Conservation (phyloP, 2,888 invertebrate genomes). For the Formica aserva region DNA sequence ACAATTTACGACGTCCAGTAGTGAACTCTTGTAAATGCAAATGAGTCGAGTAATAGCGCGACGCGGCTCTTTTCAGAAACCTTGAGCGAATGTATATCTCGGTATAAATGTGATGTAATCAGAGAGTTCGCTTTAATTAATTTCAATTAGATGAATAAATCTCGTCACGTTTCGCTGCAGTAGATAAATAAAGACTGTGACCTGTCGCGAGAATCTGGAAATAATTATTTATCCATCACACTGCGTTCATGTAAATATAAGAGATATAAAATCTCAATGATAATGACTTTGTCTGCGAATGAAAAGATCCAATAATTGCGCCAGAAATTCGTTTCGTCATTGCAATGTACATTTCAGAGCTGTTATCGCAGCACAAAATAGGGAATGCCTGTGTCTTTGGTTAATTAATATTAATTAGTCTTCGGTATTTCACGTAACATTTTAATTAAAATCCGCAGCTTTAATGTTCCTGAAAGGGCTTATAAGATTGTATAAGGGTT, state of each 20-base stretch:
- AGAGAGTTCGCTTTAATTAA: slow-evolving; percentile 36
- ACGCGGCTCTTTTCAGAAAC: neutral
- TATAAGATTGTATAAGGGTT: neutral
- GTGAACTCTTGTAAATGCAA: slow-evolving; percentile 18
- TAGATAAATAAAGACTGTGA: neutral
- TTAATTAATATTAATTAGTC: slow-evolving; percentile 31
- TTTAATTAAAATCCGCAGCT: slow-evolving; percentile 34
- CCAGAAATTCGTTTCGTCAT: neutral
- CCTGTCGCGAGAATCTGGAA: neutral
- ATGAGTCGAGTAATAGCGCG: slow-evolving; percentile 19
- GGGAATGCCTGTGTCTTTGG: neutral
- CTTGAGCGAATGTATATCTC: neutral
- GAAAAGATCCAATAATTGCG: neutral
- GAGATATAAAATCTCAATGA: neutral
- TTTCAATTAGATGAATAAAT: slow-evolving; percentile 23
- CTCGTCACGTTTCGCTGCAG: neutral
- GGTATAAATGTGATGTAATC: slow-evolving; percentile 10
- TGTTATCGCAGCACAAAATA: neutral
- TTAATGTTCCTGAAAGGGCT: neutral
- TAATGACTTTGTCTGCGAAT: neutral
- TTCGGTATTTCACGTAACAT: neutral
- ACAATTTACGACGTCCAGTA: slow-evolving; percentile 8
- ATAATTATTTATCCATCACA: neutral
- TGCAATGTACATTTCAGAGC: neutral
- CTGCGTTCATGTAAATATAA: neutral